Evolutionary conservation across 2,888 invertebrate genomes (phyloP), one percentile per base, ranked within the genome.

Genomic region (Furcula furcula): DNA sequence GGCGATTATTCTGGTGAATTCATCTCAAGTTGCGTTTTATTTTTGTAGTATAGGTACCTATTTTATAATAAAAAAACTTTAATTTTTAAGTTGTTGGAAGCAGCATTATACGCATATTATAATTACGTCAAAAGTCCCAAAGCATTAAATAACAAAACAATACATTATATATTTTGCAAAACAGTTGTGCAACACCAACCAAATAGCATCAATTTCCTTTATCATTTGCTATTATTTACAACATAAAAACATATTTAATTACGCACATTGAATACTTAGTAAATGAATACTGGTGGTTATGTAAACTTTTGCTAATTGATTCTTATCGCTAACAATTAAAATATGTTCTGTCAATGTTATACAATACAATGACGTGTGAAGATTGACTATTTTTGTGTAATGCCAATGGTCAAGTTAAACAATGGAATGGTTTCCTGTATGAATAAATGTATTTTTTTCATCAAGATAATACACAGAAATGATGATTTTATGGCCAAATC

Each of bases 301-400:
- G 34, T 44, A 52, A 55, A 23, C 6, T 21, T 36, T 48, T 37
- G 35, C 38, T 39, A 40, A 55, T 48, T 41, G 40, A 43, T 40
- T 34, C 36, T 27, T 29, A 43, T 39, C 31, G n/a, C 23, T 14
- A 28, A 36, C 37, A 38, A 44, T 51, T 41, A 55, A 46, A 43
- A 46, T 38, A 34, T 36, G 39, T 40, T 34, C 11, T 35, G 41
- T 45, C 25, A 36, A 32, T 40, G 33, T 55, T 55, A 55, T 55
- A 41, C 46, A 55, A 51, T 31, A 40, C 44, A 52, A 51, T 32
- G 39, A 45, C 38, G 29, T 49, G 31, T 41, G 40, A 40, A 11
- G 44, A 41, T 36, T 32, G 0, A 34, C 29, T 38, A 27, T 36
- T 33, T 34, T 32, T 40, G 25, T 35, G 29, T 12, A n/a, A 10